Percentiles rank a stretch among this genome's conserved stretches.
Evolutionary conservation across 2,888 invertebrate species (phyloP).

Genomic region (Lymantria monacha): DNA sequence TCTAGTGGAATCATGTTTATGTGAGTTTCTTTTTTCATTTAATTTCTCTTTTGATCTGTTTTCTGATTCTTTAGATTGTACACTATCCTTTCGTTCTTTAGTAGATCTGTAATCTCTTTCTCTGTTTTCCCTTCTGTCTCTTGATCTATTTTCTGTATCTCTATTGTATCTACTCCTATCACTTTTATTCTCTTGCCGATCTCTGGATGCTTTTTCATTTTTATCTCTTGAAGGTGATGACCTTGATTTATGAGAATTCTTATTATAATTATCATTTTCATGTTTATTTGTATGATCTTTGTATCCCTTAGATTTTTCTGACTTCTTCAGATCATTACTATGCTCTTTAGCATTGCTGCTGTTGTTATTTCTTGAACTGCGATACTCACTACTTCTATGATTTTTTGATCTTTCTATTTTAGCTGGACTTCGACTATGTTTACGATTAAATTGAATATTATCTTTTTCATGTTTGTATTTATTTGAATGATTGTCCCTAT

Average conservation of each 20-base stretch:
- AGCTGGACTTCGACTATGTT: constrained; percentile 45
- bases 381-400: neutral
- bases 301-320: neutral
- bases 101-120: constrained; percentile 5
- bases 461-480: constrained; percentile 19
- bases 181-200: neutral
- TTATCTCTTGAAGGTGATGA: neutral
- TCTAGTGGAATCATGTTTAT: neutral
- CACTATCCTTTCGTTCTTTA: neutral
- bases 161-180: neutral
- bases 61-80: neutral
- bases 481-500: constrained; percentile 29
- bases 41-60: neutral
- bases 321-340: neutral
- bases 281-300: neutral
- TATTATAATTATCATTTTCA: neutral
- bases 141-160: neutral
- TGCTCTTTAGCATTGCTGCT: neutral
- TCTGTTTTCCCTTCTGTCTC: constrained; percentile 4
- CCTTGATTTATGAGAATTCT: neutral
- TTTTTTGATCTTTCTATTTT: constrained; percentile 13
- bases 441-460: constrained; percentile 48
- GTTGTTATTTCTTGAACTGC: neutral
- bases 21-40: neutral
- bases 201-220: constrained; percentile 1